Evolutionary conservation across 2,888 invertebrate species (phyloP).

Genomic region (Junonia oenone): DNA sequence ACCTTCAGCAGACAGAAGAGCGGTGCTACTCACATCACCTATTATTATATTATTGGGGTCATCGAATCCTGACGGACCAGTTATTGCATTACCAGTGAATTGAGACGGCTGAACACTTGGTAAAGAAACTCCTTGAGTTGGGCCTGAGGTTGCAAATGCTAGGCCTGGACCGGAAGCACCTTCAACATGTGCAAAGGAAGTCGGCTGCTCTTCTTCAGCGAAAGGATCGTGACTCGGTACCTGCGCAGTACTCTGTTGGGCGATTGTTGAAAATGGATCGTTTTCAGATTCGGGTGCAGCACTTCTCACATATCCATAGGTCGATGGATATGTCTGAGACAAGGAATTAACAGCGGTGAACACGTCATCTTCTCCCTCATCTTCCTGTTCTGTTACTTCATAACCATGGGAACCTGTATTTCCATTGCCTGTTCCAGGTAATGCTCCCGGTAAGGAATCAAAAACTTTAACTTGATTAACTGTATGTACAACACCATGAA

Average conservation of each 20-base stretch:
- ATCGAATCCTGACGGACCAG: constrained; percentile 41
- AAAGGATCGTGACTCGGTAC: constrained; percentile 46
- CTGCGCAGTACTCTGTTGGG: constrained; percentile 45
- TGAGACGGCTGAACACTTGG: constrained; percentile 43
- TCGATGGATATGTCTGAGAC: constrained; percentile 54
- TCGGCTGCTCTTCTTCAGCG: constrained; percentile 43
- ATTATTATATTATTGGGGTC: constrained; percentile 44
- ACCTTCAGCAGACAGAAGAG: constrained; percentile 36
- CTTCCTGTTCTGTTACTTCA: constrained; percentile 65
- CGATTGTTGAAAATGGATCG: constrained; percentile 47
- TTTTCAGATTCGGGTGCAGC: constrained; percentile 43
- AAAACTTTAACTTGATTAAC: constrained; percentile 68
- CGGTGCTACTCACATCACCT: constrained; percentile 42
- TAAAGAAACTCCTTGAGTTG: constrained; percentile 35
- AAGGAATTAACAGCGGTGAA: constrained; percentile 55
- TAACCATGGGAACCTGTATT: constrained; percentile 45
- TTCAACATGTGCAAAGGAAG: constrained; percentile 43
- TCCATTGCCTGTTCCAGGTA: constrained; percentile 35
- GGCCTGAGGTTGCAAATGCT: constrained; percentile 40
- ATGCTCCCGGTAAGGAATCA: constrained; percentile 55
- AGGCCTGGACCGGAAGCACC: constrained; percentile 46
- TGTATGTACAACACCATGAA: constrained; percentile 54
- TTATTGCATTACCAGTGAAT: constrained; percentile 40
- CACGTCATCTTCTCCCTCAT: constrained; percentile 56
- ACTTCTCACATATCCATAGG: constrained; percentile 51